Percentiles rank a stretch among this genome's conserved stretches.
Evolutionary conservation across 2,888 invertebrate genomes (phyloP).

Genomic region (Dicranocentrus wangi): DNA sequence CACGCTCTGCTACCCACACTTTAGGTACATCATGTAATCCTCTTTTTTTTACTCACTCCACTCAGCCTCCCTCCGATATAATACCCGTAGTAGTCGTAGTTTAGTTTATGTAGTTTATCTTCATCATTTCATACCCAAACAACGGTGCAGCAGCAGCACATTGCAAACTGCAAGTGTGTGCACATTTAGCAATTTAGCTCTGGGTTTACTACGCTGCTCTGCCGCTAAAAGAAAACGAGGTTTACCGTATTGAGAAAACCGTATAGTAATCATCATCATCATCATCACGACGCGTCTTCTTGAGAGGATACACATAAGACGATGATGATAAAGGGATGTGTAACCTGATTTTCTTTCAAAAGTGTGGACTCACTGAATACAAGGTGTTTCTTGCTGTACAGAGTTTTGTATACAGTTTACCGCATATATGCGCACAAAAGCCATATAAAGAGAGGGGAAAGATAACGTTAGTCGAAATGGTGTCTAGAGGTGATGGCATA

Average conservation of each 20-base stretch:
- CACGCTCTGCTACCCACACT: constrained; percentile 24
- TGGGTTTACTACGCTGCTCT: no score
- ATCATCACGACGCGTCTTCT: neutral
- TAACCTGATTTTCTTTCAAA: constrained; percentile 46
- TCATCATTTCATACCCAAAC: no score
- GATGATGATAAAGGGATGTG: constrained; percentile 3
- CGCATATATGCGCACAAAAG: no score
- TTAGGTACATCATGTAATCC: no score
- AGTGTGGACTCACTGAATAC: no score
- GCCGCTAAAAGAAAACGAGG: neutral
- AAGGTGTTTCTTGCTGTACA: neutral
- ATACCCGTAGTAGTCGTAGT: no score
- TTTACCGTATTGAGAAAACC: constrained; percentile 2
- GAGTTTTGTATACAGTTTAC: neutral
- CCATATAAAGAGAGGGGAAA: neutral
- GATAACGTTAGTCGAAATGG: constrained; percentile 41
- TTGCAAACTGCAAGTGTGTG: neutral
- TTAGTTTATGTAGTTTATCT: no score
- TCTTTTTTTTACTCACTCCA: no score
- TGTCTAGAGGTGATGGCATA: constrained; percentile 27
- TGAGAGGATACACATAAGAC: constrained; percentile 11
- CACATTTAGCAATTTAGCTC: no score
- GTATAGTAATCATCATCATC: neutral
- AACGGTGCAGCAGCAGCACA: constrained; percentile 1
- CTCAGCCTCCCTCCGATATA: no score